phyloP scores from a whole-genome alignment of 2,113 vertebrate species.

The Indicator indicator region DNA sequence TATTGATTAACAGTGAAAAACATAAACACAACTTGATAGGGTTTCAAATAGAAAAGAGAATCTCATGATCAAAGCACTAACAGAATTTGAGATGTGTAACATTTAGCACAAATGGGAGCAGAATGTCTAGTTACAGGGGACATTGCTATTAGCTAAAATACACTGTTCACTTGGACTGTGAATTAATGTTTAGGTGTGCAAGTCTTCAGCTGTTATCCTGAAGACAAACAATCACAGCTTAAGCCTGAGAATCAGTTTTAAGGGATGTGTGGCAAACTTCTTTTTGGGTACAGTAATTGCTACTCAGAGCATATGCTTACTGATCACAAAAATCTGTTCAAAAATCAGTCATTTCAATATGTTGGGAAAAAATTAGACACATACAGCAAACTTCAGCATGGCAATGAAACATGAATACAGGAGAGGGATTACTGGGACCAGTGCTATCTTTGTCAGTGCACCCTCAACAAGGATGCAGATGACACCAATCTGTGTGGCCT shows the following conservation, averaged over 20 bases:
- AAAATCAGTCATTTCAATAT: not conserved
- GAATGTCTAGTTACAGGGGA: not conserved
- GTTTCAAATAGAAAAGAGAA: conserved; percentile 15
- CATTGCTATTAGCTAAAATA: not conserved
- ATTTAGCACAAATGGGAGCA: not conserved
- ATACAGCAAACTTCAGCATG: not conserved
- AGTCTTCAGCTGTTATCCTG: not conserved
- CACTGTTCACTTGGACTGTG: not conserved
- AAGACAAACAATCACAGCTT: not conserved
- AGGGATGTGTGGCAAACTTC: not conserved
- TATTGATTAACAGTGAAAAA: conserved; percentile 9
- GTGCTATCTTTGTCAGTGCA: too few species aligned
- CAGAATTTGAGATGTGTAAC: not conserved
- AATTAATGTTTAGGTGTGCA: not conserved
- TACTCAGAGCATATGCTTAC: not conserved
- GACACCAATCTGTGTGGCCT: too few species aligned
- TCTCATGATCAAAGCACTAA: not conserved
- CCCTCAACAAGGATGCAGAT: too few species aligned
- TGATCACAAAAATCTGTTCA: not conserved
- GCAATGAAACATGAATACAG: not conserved
- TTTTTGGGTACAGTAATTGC: not conserved
- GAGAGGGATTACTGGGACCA: too few species aligned
- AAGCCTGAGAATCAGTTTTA: not conserved
- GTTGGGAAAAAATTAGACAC: not conserved
- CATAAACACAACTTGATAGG: not conserved